phyloP scores from a whole-genome alignment of 64 coral and sea anemone genomes.

The Actinia equina region DNA sequence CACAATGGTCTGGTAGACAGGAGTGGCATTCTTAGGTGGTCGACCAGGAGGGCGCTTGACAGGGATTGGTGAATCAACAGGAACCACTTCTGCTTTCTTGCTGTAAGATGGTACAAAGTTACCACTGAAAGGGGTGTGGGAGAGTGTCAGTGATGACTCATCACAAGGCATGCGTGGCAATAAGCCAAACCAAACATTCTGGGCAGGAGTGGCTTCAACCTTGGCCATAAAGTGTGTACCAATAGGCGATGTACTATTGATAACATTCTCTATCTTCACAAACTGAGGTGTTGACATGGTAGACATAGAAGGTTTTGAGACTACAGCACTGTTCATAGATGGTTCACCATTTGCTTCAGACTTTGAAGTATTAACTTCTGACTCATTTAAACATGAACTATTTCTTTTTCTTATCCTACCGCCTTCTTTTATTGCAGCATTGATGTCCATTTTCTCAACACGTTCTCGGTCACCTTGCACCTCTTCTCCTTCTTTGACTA shows the following conservation, averaged over 20 bases:
- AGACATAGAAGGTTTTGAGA: not conserved
- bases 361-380: not conserved
- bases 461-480: not conserved
- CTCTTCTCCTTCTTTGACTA: slow-evolving; percentile 56
- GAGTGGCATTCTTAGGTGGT: slow-evolving; percentile 66
- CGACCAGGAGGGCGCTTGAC: slow-evolving; percentile 77
- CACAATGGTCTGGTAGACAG: slow-evolving; percentile 15
- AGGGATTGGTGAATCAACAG: slow-evolving; percentile 39
- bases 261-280: slow-evolving; percentile 5
- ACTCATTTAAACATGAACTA: not conserved
- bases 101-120: slow-evolving; percentile 86
- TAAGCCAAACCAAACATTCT: slow-evolving; percentile 68
- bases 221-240: slow-evolving; percentile 22
- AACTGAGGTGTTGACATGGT: slow-evolving; percentile 1
- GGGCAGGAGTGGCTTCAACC: slow-evolving; percentile 2
- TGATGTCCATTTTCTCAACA: slow-evolving; percentile 55
- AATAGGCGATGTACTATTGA: not conserved
- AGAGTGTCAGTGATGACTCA: slow-evolving; percentile 74
- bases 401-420: not conserved
- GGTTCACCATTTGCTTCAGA: not conserved
- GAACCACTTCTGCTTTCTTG: slow-evolving; percentile 58
- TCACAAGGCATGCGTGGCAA: slow-evolving; percentile 94
- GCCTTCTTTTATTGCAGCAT: slow-evolving; percentile 23
- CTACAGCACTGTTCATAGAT: not conserved
- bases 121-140: slow-evolving; percentile 72